These are phyloP conservation scores for Coilia nasus DNA, from an alignment of 2,797 vertebrate genomes.

Conservation along the genomic window DNA sequence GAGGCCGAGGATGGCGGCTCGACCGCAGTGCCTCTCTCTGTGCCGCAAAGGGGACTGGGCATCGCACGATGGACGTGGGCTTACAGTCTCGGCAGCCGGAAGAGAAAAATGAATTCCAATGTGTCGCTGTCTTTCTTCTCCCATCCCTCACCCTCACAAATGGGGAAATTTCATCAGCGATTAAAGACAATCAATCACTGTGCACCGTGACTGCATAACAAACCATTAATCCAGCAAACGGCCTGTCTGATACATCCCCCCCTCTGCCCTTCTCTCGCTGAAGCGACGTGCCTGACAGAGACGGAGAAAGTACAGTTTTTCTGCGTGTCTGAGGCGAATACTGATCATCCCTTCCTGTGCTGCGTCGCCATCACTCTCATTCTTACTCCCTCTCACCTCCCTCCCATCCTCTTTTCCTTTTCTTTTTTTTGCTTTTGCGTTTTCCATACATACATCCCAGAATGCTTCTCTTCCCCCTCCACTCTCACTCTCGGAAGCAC, in stretches of 20 bases:
- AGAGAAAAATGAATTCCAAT: not conserved
- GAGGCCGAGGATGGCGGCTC: not conserved
- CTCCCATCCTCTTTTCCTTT: not conserved
- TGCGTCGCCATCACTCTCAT: not conserved
- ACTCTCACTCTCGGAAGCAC: not conserved
- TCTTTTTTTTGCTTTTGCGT: not conserved
- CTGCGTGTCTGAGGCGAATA: constrained; percentile 9
- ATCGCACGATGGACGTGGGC: not conserved
- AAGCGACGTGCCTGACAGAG: not conserved
- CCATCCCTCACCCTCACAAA: not conserved
- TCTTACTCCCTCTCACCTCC: not conserved
- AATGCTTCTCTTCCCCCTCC: not conserved
- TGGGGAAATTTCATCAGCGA: constrained; percentile 12
- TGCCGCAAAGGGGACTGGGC: not conserved
- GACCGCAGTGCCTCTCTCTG: not conserved
- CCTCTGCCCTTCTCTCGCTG: not conserved
- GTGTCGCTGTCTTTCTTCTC: not conserved
- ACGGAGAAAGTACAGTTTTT: constrained; percentile 9
- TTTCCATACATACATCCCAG: not conserved
- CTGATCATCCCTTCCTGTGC: not conserved
- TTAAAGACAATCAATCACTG: constrained; percentile 3
- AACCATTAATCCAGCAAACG: not conserved
- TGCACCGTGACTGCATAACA: constrained; percentile 4
- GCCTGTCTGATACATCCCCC: not conserved
- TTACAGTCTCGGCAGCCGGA: not conserved